Conservation (phyloP, 2,797 vertebrate species). For the Myotis myotis region DNA sequence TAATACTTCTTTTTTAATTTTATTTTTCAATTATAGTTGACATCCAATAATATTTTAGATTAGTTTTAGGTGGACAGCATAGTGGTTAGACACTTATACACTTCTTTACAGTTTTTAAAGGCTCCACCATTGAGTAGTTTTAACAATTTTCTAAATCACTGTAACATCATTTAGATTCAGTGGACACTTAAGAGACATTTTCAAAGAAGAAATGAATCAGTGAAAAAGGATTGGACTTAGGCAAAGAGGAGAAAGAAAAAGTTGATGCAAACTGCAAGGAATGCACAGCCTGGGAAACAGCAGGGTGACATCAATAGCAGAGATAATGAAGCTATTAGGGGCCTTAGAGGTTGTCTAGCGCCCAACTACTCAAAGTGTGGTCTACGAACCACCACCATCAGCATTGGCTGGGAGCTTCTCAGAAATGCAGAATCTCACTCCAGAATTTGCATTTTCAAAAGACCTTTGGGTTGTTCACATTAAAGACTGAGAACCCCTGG, state of each 20-base stretch:
- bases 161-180: neutral
- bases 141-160: slow-evolving; percentile 31
- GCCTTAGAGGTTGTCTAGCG: neutral
- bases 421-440: neutral
- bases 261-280: neutral
- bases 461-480: neutral
- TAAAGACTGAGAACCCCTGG: neutral
- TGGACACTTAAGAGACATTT: slow-evolving; percentile 17
- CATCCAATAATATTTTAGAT: neutral
- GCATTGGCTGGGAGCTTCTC: neutral
- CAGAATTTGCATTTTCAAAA: neutral
- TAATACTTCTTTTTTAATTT: neutral
- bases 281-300: neutral
- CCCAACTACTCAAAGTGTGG: neutral
- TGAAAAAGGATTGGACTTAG: neutral
- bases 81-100: neutral
- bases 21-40: neutral
- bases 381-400: too few species aligned
- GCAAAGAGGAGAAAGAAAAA: neutral
- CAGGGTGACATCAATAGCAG: neutral
- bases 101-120: neutral
- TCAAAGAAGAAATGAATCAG: neutral
- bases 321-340: neutral
- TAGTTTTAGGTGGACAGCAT: neutral
- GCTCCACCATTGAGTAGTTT: neutral